phyloP scores from a whole-genome alignment of 1,140 invertebrate species.

The Nautilus pompilius region DNA sequence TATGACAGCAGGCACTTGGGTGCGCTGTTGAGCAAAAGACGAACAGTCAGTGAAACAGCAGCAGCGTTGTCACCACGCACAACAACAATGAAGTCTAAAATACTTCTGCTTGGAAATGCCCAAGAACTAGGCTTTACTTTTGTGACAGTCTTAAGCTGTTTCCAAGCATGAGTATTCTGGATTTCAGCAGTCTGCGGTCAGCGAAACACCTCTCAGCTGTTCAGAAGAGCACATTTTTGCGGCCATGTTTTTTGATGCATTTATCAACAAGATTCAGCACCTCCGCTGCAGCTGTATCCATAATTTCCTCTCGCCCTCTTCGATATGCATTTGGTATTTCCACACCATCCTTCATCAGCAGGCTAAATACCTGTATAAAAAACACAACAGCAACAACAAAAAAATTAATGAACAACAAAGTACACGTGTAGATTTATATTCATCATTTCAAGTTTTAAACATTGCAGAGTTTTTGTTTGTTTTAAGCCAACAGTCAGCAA shows the following conservation, averaged over 20 bases:
- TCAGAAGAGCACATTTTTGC: constrained; percentile 30
- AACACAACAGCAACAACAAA: no score
- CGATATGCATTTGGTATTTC: background rate
- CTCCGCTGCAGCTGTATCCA: constrained; percentile 23
- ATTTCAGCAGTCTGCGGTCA: background rate
- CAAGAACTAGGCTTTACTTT: background rate
- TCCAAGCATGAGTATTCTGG: background rate
- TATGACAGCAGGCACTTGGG: background rate
- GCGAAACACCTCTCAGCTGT: background rate
- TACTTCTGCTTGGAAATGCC: background rate
- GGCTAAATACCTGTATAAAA: background rate
- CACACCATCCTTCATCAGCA: background rate
- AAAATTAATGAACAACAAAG: no score
- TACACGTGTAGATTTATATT: no score
- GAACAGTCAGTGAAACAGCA: background rate
- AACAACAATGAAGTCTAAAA: background rate
- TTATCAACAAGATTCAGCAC: constrained; percentile 20
- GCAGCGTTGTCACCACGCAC: background rate
- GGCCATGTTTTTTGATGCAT: constrained; percentile 27
- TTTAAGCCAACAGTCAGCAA: no score
- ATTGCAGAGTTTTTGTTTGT: no score
- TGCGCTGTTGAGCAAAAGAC: background rate
- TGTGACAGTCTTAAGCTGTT: no score
- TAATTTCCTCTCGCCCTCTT: background rate
- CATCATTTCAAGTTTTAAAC: no score